A percentile compares a stretch with the other conserved stretches of the same genome.
Evolutionary conservation across 1,140 invertebrate species (phyloP).

Genomic region (Phthorimaea operculella): DNA sequence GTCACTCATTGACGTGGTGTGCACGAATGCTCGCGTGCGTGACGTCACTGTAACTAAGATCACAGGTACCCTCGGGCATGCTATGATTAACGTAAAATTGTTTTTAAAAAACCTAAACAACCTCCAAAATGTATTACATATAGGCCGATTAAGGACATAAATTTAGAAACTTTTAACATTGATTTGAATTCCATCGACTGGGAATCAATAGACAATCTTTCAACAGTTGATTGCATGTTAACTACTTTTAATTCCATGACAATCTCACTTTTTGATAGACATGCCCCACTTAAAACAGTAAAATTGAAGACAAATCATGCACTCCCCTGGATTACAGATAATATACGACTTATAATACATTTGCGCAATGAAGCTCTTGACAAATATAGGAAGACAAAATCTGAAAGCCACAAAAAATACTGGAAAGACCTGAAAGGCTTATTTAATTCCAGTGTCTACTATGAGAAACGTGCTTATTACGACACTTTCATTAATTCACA

Average conservation of each 20-base stretch:
- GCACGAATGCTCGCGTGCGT: constrained; percentile 1
- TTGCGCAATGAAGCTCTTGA: background rate
- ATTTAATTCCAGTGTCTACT: background rate
- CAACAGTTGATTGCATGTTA: constrained; percentile 5
- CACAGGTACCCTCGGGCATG: constrained; percentile 5
- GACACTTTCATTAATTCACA: background rate
- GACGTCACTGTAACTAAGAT: constrained; percentile 5
- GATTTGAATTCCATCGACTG: constrained; percentile 4
- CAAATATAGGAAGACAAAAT: background rate
- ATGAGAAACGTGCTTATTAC: background rate
- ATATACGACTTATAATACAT: background rate
- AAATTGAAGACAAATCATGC: background rate
- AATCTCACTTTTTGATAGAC: background rate
- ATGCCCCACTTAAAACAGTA: background rate
- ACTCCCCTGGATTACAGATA: background rate
- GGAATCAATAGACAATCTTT: background rate
- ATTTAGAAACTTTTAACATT: constrained; percentile 5
- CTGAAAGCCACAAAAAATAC: background rate
- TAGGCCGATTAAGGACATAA: constrained; percentile 2
- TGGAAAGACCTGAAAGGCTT: background rate
- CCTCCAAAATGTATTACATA: constrained; percentile 4
- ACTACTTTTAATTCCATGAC: background rate
- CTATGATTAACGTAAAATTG: constrained; percentile 5
- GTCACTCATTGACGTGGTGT: constrained; percentile 8
- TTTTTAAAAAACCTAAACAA: background rate